Evolutionary conservation across 2,113 vertebrate species (phyloP).

Genomic region (Speoplatyrhinus poulsoni): DNA sequence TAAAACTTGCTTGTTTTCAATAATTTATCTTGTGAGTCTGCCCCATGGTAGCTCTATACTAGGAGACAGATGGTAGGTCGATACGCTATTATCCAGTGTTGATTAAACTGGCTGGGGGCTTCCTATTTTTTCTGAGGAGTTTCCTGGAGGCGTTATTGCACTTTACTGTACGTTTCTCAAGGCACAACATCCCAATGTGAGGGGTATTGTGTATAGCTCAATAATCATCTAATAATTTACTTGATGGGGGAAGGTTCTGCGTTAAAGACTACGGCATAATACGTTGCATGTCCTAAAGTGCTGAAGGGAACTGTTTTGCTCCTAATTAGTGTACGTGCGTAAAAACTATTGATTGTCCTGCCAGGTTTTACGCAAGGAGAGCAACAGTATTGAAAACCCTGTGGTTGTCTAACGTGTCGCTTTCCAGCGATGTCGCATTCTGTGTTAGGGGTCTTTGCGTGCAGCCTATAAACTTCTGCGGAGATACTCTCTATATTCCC

Average conservation of each 20-base stretch:
- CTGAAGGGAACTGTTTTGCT: neutral
- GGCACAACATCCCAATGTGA: constrained; percentile 10
- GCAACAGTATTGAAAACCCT: too few species aligned
- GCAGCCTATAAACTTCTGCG: neutral
- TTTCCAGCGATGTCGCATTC: neutral
- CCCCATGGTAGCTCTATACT: constrained; percentile 30
- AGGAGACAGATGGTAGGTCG: constrained; percentile 66
- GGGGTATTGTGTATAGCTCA: neutral
- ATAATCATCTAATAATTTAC: neutral
- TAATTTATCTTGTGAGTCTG: neutral
- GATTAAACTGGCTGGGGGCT: constrained; percentile 50
- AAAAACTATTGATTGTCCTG: neutral
- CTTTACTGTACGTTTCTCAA: neutral
- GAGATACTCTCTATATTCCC: neutral
- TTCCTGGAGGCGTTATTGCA: constrained; percentile 1
- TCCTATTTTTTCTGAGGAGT: neutral
- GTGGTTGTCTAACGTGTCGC: neutral
- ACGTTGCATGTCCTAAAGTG: too few species aligned
- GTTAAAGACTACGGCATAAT: too few species aligned
- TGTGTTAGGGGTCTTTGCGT: constrained; percentile 30
- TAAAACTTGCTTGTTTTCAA: neutral
- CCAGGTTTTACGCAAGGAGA: neutral
- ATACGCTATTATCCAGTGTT: constrained; percentile 58
- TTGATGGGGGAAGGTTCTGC: too few species aligned
- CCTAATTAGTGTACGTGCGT: neutral